phyloP scores from a whole-genome alignment of 23 tunicate genomes.

The Phallusia fumigata region DNA sequence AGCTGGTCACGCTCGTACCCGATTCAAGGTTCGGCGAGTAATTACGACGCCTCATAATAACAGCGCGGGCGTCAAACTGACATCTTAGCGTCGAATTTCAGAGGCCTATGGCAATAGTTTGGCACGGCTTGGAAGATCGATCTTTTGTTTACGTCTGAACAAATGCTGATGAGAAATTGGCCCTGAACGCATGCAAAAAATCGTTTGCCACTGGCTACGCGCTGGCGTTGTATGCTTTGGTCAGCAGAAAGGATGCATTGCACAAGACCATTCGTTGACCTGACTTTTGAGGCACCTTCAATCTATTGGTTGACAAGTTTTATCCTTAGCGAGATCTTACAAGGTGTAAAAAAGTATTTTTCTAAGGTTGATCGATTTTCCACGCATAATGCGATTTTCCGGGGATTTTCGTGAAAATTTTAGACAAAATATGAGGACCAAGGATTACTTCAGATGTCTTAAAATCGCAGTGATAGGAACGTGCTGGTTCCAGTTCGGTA shows the following conservation, averaged over 20 bases:
- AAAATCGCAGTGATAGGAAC: too few species aligned
- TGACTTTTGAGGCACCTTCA: too few species aligned
- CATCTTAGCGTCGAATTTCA: background rate
- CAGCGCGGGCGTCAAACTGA: background rate
- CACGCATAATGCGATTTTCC: conserved; percentile 4
- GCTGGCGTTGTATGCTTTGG: background rate
- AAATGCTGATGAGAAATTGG: background rate
- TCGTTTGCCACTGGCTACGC: background rate
- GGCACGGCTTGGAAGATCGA: conserved; percentile 3
- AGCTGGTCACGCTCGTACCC: too few species aligned
- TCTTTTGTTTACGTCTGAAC: background rate
- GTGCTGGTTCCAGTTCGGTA: too few species aligned
- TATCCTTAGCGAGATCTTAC: background rate
- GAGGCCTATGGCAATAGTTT: conserved; percentile 9
- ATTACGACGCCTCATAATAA: conserved; percentile 1
- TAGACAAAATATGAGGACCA: background rate
- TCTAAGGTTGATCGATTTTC: background rate
- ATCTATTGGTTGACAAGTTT: background rate
- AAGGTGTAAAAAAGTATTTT: background rate
- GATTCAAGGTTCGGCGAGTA: background rate
- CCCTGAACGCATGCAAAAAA: background rate
- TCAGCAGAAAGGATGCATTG: too few species aligned
- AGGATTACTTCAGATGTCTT: too few species aligned
- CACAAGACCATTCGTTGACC: too few species aligned
- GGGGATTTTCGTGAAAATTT: background rate